Evolutionary conservation across 1,140 invertebrate genomes (phyloP).

Genomic region (Potamilus streckersoni): DNA sequence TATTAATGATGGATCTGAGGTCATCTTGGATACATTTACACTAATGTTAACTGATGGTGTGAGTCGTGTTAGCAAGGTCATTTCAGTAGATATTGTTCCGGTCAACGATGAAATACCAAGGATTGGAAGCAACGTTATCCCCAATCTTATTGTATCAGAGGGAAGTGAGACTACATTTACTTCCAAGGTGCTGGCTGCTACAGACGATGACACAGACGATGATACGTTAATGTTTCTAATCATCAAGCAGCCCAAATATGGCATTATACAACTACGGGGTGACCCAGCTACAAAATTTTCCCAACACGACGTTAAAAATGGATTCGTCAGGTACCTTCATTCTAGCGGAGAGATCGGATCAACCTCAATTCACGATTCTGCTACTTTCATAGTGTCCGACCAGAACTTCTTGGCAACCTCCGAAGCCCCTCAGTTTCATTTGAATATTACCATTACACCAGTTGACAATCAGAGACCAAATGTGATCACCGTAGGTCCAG

Average conservation of each 20-base stretch:
- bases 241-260: slow-evolving; percentile 63
- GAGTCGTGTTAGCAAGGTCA: slow-evolving; percentile 62
- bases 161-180: slow-evolving; percentile 60
- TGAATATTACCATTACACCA: slow-evolving; percentile 67
- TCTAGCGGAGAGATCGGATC: slow-evolving; percentile 66
- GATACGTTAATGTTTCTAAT: slow-evolving; percentile 64
- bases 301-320: slow-evolving; percentile 56
- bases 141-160: slow-evolving; percentile 60
- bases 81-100: slow-evolving; percentile 63
- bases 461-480: slow-evolving; percentile 66
- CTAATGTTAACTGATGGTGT: slow-evolving; percentile 66
- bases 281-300: slow-evolving; percentile 61
- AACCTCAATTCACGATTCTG: slow-evolving; percentile 56
- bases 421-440: slow-evolving; percentile 57
- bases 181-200: slow-evolving; percentile 61
- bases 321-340: slow-evolving; percentile 60
- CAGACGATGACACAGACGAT: slow-evolving; percentile 66
- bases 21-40: slow-evolving; percentile 59
- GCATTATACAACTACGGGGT: slow-evolving; percentile 60
- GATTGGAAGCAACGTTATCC: slow-evolving; percentile 50
- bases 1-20: slow-evolving; percentile 65
- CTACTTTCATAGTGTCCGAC: slow-evolving; percentile 68
- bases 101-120: slow-evolving; percentile 66
- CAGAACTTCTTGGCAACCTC: slow-evolving; percentile 58
- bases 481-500: slow-evolving; percentile 54